Evolutionary conservation across 92 coral and sea anemone genomes (phyloP), one percentile per base, ranked within the genome.

Genomic region (Palythoa grandis): DNA sequence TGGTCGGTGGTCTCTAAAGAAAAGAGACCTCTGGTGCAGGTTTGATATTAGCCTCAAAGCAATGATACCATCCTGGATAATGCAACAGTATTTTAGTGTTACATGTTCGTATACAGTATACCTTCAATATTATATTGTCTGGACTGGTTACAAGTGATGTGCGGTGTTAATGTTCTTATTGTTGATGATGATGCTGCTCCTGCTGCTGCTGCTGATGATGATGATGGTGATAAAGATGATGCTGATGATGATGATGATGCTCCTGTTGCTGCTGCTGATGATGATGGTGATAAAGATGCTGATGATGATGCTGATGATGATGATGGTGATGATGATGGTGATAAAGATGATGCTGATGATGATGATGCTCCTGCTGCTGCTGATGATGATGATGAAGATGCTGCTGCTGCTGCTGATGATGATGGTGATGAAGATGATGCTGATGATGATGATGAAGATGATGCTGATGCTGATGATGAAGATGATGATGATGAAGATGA

Each of bases 11-110:
- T 95, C 99, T 67, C 95, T 93, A 92, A 91, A 97, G 86, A 82
- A 82, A 37, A 97, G 86, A 22, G 92, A 71, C 82, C 92, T 91
- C 85, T 91, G 97, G 77, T 96, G 97, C 37, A 95, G 99, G 75
- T 96, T 93, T 47, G 98, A 93, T 72, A 96, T 93, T 4, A 95
- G 82, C 70, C 99, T 91, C 61, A 97, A 85, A 0, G 98, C 95
- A 70, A 91, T 89, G 37, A 93, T 90, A 7, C 92, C 99, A 88
- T 97, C 99, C 99, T 97, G 69, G 71, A 78, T 67, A 52, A 60
- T 83, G 52, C 35, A 57, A 56, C 9, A 5, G 9, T 43, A 43
- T 43, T 57, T 57, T 57, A 4, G n/a, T 57, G 63, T 13, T 43
- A 43, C 50, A 4, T 43, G 50, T 29, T 29, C 1, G 35, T 43